Evolutionary conservation across 2,888 invertebrate genomes (phyloP), one percentile per base, ranked within the genome.

Genomic region (Exocentrus adspersus): DNA sequence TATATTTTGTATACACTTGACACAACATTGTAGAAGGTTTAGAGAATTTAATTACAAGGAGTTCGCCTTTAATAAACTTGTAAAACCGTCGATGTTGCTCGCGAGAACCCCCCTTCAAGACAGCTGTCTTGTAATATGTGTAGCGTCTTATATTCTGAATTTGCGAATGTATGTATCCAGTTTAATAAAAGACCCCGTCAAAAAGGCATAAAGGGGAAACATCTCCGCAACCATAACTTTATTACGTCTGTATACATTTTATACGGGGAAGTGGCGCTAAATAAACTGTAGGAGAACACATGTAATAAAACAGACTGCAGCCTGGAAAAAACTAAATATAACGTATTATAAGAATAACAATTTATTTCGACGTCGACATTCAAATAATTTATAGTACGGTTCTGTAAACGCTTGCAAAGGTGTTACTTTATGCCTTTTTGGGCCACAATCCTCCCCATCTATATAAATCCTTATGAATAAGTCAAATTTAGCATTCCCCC

Each of bases 151-250:
- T 51, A 37, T 51, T 51, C 30, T 43, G 43, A 45, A 56, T 45
- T 43, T 21, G 16, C 28, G 28, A 56, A 56, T 45, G 54, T 37
- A n/a, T n/a, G 3, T 53, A 56, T 56, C 24, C 30, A 24, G 54
- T 56, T 56, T 56, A 56, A 56, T 56, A 56, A 56, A 56, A 45
- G 41, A 30, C 54, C n/a, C 17, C 43, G 54, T 56, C 54, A 56
- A 56, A 56, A 56, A 56, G 43, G 41, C 54, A 43, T 56, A 56
- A 56, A 56, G 43, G 17, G 17, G 54, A 12, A 56, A 45, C 54
- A 42, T 56, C 54, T 43, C 54, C 19, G 17, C 54, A 56, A 30
- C 54, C 54, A 56, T 56, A 56, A 56, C 54, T 56, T 43, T 56
- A 56, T 56, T 56, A 56, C 54, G 24, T 54, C 54, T 54, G 43